phyloP scores from a whole-genome alignment of 2,113 vertebrate genomes.

The Rhegmatorhina hoffmannsi region DNA sequence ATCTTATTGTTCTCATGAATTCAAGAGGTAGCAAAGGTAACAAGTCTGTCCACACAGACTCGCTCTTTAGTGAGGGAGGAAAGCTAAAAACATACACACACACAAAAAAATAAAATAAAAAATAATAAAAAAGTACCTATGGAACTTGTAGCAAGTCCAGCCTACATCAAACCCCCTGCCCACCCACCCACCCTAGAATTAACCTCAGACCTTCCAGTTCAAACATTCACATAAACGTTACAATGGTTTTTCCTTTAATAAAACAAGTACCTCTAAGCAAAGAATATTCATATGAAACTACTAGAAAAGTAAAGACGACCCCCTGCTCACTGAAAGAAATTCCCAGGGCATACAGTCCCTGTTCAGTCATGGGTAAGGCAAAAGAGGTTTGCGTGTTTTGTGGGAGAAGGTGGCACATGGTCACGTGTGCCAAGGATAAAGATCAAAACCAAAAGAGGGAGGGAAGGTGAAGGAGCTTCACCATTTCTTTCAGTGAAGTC shows the following conservation, averaged over 20 bases:
- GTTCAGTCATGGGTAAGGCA: slow-evolving; percentile 74
- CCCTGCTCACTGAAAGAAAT: slow-evolving; percentile 70
- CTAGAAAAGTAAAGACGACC: slow-evolving; percentile 72
- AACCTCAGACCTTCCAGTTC: slow-evolving; percentile 87
- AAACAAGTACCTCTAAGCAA: slow-evolving; percentile 89
- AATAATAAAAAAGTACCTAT: slow-evolving; percentile 80
- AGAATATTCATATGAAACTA: slow-evolving; percentile 77
- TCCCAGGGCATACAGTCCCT: slow-evolving; percentile 62
- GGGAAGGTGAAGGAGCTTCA: background rate
- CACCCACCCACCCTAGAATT: slow-evolving; percentile 67
- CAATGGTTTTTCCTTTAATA: slow-evolving; percentile 81
- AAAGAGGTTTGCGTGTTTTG: slow-evolving; percentile 55
- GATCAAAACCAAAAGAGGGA: background rate
- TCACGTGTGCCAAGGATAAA: background rate
- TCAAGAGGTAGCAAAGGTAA: slow-evolving; percentile 95
- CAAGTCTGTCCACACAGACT: slow-evolving; percentile 77
- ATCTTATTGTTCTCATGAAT: slow-evolving; percentile 85
- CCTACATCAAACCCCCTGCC: slow-evolving; percentile 63
- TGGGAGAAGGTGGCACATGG: slow-evolving; percentile 15
- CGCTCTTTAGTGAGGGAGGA: slow-evolving; percentile 80
- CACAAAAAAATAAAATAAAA: slow-evolving; percentile 69
- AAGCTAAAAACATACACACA: slow-evolving; percentile 81
- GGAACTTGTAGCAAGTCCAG: slow-evolving; percentile 78
- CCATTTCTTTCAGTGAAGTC: background rate
- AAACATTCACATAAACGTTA: slow-evolving; percentile 90